These are phyloP conservation scores for Sander lucioperca DNA, from an alignment of 2,113 vertebrate species.

Conservation along the genomic window DNA sequence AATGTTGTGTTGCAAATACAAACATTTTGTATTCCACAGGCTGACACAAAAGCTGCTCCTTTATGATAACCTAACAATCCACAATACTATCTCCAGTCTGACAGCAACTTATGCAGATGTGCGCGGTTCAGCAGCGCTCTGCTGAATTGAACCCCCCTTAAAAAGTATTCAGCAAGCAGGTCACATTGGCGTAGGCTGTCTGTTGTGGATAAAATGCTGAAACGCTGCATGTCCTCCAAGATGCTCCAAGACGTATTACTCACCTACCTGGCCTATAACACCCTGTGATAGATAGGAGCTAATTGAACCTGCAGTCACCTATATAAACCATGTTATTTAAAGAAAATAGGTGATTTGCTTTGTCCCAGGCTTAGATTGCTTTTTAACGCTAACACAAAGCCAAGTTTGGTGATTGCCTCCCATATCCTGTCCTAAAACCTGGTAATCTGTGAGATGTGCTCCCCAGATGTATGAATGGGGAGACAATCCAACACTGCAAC, in stretches of 20 bases:
- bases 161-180: slow-evolving; percentile 78
- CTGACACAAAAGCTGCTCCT: slow-evolving; percentile 65
- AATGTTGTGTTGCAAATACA: slow-evolving; percentile 66
- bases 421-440: background rate
- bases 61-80: slow-evolving; percentile 76
- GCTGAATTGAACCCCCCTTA: slow-evolving; percentile 57
- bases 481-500: slow-evolving; percentile 29
- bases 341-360: slow-evolving; percentile 49
- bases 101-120: slow-evolving; percentile 82
- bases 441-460: slow-evolving; percentile 27
- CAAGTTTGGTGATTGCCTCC: slow-evolving; percentile 20
- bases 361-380: slow-evolving; percentile 21
- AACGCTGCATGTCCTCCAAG: slow-evolving; percentile 42
- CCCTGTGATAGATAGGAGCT: slow-evolving; percentile 57
- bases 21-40: slow-evolving; percentile 73
- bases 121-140: slow-evolving; percentile 60
- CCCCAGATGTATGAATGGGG: slow-evolving; percentile 33
- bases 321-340: slow-evolving; percentile 32
- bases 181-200: slow-evolving; percentile 68
- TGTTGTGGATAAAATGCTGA: slow-evolving; percentile 69
- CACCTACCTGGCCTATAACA: slow-evolving; percentile 52
- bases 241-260: slow-evolving; percentile 60
- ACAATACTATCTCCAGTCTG: slow-evolving; percentile 68
- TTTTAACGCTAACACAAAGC: slow-evolving; percentile 42
- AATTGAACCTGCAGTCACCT: slow-evolving; percentile 55